Conservation (phyloP, 2,888 invertebrate species). For the Drosophila kambysellisi region DNA sequence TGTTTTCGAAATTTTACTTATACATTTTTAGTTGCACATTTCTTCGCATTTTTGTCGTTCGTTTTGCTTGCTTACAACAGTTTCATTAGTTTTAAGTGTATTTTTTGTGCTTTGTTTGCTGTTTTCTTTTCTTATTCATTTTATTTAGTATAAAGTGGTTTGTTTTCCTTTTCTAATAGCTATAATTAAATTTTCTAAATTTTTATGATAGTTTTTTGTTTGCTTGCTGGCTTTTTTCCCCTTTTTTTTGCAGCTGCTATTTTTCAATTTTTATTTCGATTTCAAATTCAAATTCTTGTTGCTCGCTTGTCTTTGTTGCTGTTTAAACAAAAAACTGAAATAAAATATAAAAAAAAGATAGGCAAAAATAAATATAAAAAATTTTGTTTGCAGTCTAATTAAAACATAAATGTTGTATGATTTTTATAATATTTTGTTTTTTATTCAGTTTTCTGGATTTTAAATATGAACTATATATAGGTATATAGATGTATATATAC, state of each 20-base stretch:
- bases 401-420: constrained; percentile 51
- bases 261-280: constrained; percentile 26
- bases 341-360: constrained; percentile 9
- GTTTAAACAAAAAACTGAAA: constrained; percentile 15
- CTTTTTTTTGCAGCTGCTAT: constrained; percentile 18
- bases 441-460: constrained; percentile 66
- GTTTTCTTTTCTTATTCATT: constrained; percentile 26
- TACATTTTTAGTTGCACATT: constrained; percentile 36
- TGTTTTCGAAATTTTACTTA: constrained; percentile 35
- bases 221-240: constrained; percentile 43
- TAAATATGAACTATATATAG: constrained; percentile 58
- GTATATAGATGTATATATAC: constrained; percentile 52
- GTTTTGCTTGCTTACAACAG: constrained; percentile 47
- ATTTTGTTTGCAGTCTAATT: constrained; percentile 39
- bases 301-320: constrained; percentile 34
- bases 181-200: constrained; percentile 72
- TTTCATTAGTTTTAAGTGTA: constrained; percentile 26
- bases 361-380: neutral
- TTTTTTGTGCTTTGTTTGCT: constrained; percentile 32
- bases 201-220: constrained; percentile 69
- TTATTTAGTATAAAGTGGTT: constrained; percentile 56
- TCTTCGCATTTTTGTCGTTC: constrained; percentile 9
- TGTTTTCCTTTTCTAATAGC: constrained; percentile 49
- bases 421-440: constrained; percentile 56
- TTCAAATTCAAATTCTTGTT: constrained; percentile 24